phyloP scores from a whole-genome alignment of 2,113 vertebrate species.

The Piliocolobus tephrosceles region DNA sequence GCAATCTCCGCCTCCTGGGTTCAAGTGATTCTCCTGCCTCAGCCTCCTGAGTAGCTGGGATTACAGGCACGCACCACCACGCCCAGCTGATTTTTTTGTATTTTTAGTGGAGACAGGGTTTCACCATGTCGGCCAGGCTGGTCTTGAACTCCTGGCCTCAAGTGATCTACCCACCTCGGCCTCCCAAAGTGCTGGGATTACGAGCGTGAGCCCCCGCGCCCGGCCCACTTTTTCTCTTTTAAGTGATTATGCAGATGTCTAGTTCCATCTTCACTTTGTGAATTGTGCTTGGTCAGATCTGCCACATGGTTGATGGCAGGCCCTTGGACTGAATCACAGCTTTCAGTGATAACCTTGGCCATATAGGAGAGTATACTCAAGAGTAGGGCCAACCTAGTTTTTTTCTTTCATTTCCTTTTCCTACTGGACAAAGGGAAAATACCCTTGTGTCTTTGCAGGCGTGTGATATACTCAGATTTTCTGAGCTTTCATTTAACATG shows the following conservation, averaged over 20 bases:
- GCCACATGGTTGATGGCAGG: background rate
- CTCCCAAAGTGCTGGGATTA: too few relatives aligned
- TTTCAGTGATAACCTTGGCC: background rate
- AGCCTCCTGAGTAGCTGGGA: too few relatives aligned
- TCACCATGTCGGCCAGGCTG: too few relatives aligned
- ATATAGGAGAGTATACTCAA: rapidly evolving
- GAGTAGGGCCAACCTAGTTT: background rate
- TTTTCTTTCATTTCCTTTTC: background rate
- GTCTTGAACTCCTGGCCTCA: too few relatives aligned
- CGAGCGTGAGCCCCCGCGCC: too few relatives aligned
- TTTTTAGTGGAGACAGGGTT: too few relatives aligned
- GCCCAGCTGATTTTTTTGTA: too few relatives aligned
- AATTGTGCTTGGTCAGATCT: background rate
- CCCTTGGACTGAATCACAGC: background rate
- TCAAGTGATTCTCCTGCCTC: too few relatives aligned
- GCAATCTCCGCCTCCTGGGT: too few relatives aligned
- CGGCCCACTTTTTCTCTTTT: background rate
- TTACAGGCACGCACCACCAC: too few relatives aligned
- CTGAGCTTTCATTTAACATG: background rate
- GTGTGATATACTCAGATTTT: background rate
- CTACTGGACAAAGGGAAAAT: background rate
- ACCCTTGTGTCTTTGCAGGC: background rate
- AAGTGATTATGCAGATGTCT: background rate
- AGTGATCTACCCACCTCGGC: too few relatives aligned
- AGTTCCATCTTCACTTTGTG: background rate